A percentile compares a stretch with the other conserved stretches of the same genome.
These are phyloP conservation scores for Mirounga angustirostris DNA, from an alignment of 2,113 vertebrate genomes.

Conservation along the genomic window DNA sequence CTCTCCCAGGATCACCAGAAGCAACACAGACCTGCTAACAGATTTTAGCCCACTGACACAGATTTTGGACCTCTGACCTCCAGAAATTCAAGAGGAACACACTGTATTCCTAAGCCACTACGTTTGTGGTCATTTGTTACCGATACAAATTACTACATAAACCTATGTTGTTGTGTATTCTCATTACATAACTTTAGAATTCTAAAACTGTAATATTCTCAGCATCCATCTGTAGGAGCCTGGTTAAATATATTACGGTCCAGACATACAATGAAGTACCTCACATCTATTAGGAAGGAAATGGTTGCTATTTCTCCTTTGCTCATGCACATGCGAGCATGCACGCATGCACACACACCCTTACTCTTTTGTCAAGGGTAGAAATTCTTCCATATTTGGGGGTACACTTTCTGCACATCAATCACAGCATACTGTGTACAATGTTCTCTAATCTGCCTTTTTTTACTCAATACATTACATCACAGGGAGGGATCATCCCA, in stretches of 20 bases:
- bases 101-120: neutral
- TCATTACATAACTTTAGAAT: neutral
- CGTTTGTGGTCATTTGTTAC: neutral
- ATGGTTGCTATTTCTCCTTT: neutral
- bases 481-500: neutral
- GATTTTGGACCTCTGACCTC: neutral
- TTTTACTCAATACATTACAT: neutral
- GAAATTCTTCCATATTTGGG: neutral
- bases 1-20: neutral
- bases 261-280: neutral
- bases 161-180: neutral
- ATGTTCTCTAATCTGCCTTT: neutral
- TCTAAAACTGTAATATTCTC: slow-evolving; percentile 26
- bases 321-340: neutral
- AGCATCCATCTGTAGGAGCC: neutral
- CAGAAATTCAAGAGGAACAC: neutral
- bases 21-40: neutral
- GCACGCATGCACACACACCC: neutral
- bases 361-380: neutral
- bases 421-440: neutral
- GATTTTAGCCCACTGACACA: neutral
- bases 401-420: neutral
- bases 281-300: neutral
- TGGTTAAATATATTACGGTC: neutral
- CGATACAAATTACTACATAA: neutral